Conservation (phyloP, 2,888 invertebrate species). For the Poecilobothrus nobilitatus region DNA sequence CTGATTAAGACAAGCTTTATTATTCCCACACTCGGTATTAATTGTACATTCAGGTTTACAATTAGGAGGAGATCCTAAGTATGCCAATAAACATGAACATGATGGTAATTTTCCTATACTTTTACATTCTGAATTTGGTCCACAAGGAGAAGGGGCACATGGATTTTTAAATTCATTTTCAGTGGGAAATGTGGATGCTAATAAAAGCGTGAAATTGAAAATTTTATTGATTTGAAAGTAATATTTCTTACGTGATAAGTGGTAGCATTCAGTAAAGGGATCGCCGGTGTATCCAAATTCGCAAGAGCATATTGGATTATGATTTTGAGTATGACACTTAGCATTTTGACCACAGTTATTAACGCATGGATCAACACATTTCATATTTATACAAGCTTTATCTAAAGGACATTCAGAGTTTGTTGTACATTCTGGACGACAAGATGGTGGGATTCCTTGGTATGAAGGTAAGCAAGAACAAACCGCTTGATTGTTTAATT, state of each 20-base stretch:
- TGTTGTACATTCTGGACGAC: slow-evolving; percentile 59
- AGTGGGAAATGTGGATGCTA: slow-evolving; percentile 32
- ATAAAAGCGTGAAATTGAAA: slow-evolving; percentile 27
- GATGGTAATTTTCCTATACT: slow-evolving; percentile 48
- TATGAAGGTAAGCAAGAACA: slow-evolving; percentile 60
- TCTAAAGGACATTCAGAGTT: slow-evolving; percentile 57
- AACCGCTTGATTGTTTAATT: slow-evolving; percentile 56
- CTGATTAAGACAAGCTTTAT: slow-evolving; percentile 54
- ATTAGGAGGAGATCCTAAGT: slow-evolving; percentile 53
- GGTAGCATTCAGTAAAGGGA: slow-evolving; percentile 54
- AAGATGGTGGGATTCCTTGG: slow-evolving; percentile 64
- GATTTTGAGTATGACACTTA: slow-evolving; percentile 59
- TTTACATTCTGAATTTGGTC: slow-evolving; percentile 58
- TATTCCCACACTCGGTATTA: slow-evolving; percentile 49
- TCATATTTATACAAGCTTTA: slow-evolving; percentile 58
- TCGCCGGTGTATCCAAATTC: slow-evolving; percentile 59
- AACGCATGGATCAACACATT: slow-evolving; percentile 62
- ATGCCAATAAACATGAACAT: slow-evolving; percentile 52
- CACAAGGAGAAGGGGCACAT: slow-evolving; percentile 59
- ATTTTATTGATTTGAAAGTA: slow-evolving; percentile 55
- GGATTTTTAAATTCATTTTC: slow-evolving; percentile 47
- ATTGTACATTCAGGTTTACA: slow-evolving; percentile 52
- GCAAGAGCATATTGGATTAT: slow-evolving; percentile 62
- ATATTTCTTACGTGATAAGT: slow-evolving; percentile 46
- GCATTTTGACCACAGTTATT: slow-evolving; percentile 60